Base-by-base conservation (phyloP, 2,888 invertebrate genomes). In the Nemapogon koenigi region DNA sequence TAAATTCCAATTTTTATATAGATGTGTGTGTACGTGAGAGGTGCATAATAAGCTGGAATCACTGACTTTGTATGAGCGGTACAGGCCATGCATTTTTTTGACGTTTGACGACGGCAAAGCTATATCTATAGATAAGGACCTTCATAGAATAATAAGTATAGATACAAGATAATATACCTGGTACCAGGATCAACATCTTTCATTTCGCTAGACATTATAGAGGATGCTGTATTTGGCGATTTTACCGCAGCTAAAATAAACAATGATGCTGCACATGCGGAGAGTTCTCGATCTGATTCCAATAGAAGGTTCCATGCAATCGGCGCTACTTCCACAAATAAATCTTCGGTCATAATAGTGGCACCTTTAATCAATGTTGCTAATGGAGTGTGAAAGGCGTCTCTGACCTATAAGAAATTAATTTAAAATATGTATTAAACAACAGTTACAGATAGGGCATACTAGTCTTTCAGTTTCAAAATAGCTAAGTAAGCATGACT, bases 241-340 rank as follows among this genome's bases (percentile, higher is more conserved):
- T 94, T 90, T 0, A 98, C 97, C 0, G 98, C 94, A 1, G 91
- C 89, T 44, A 98, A 82, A 47, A 98, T 93, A 60, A 98, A 96
- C 13, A 97, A 76, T 0, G 95, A 90, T 0, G 96, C 94, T 18
- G 92, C 90, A 33, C 89, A 85, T 0, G 92, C 89, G 25, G 90
- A 85, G 6, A 93, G 88, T 62, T 93, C 92, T 48, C 91, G 84
- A 58, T 97, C 97, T n/a, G 88, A 84, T 58, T 99, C 97, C 28
- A 98, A 66, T 3, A 99, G 78, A 13, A 99, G 80, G 55, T 97
- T 94, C 99, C 99, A 99, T 0, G 96, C 93, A 1, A 95, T 90
- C 0, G 94, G 91, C 42, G 97, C 84, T 25, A 95, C 87, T 50
- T 95, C 94, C 2, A 88, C 81, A 52, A 95, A 94, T 50, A 92